Conservation (phyloP, 1,140 invertebrate genomes). For the Helicoverpa zea region DNA sequence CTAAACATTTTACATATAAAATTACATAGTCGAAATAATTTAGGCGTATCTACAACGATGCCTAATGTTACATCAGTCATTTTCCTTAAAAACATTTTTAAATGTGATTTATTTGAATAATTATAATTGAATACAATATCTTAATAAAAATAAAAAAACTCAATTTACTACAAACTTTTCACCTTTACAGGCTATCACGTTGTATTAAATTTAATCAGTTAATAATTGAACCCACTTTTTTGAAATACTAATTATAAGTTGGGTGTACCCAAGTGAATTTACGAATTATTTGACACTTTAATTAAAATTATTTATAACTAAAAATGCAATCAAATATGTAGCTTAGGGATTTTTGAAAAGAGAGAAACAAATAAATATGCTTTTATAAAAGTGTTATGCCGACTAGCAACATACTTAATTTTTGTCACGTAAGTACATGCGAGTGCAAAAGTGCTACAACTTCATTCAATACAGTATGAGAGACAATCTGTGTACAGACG, state of each 20-base stretch:
- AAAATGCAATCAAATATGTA: not conserved
- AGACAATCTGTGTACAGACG: not conserved
- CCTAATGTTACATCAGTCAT: slow-evolving; percentile 82
- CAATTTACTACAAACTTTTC: slow-evolving; percentile 16
- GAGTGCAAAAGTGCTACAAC: not conserved
- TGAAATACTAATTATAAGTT: slow-evolving; percentile 19
- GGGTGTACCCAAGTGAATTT: not conserved
- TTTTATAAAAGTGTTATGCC: not conserved
- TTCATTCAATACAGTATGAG: not conserved
- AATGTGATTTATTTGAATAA: slow-evolving; percentile 50
- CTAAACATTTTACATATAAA: slow-evolving; percentile 65
- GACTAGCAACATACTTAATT: not conserved
- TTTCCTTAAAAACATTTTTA: slow-evolving; percentile 78
- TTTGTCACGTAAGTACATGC: not conserved
- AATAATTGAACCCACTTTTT: slow-evolving; percentile 39
- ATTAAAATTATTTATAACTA: not conserved
- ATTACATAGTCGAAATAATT: slow-evolving; percentile 78
- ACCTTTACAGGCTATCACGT: slow-evolving; percentile 30
- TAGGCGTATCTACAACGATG: slow-evolving; percentile 78
- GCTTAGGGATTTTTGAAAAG: slow-evolving; percentile 1
- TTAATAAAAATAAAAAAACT: slow-evolving; percentile 3
- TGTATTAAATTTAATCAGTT: slow-evolving; percentile 35
- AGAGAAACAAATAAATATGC: not conserved
- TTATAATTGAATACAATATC: slow-evolving; percentile 34
- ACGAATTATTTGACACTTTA: slow-evolving; percentile 30